phyloP scores from a whole-genome alignment of 1,140 invertebrate species.

The Bombus soroeensis region DNA sequence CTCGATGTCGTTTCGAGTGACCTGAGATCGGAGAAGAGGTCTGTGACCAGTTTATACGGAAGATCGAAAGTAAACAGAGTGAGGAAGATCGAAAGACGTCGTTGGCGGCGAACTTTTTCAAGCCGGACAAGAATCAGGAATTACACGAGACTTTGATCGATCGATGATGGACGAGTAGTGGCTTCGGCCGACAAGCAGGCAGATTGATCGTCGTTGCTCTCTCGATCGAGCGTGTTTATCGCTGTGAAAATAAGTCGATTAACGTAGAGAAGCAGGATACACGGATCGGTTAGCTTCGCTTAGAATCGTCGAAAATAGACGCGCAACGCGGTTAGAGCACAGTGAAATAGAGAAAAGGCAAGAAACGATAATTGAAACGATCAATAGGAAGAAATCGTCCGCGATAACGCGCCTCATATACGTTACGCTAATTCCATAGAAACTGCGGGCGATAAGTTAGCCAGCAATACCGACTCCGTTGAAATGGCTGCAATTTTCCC shows the following conservation, averaged over 20 bases:
- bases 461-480: background rate
- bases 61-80: background rate
- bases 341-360: too few species aligned
- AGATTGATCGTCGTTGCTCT: background rate
- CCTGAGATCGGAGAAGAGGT: background rate
- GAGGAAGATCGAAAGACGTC: background rate
- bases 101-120: background rate
- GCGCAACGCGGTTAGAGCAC: background rate
- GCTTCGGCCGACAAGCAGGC: too few species aligned
- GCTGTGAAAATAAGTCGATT: background rate
- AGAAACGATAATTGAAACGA: constrained; percentile 13
- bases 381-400: background rate
- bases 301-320: background rate
- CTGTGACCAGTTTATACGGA: background rate
- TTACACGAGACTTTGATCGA: background rate
- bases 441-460: background rate
- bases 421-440: constrained; percentile 4
- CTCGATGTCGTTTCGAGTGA: constrained; percentile 17
- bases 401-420: too few species aligned
- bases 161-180: background rate
- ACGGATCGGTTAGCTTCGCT: background rate
- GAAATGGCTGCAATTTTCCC: background rate
- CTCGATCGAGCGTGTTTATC: background rate
- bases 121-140: constrained; percentile 12
- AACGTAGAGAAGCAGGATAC: background rate